Evolutionary conservation across 2,113 vertebrate genomes (phyloP).

Genomic region (Ploceus nigricollis): DNA sequence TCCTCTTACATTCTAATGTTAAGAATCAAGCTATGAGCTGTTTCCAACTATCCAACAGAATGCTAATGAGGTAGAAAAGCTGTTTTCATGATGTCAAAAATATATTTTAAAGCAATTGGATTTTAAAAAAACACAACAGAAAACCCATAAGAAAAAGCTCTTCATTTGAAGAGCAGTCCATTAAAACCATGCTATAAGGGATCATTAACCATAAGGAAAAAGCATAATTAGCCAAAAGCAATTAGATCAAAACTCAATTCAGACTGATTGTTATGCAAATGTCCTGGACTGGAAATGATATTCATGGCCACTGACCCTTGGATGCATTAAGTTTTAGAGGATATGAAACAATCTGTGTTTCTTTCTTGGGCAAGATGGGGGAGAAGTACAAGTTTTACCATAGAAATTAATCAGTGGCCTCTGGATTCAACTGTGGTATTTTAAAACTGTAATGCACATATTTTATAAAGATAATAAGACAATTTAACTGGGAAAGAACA

Average conservation of each 20-base stretch:
- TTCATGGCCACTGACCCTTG: background rate
- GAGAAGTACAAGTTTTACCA: background rate
- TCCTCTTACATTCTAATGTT: background rate
- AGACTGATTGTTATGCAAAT: background rate
- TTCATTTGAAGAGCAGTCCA: background rate
- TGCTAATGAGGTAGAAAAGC: background rate
- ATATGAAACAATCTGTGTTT: background rate
- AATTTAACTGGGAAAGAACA: background rate
- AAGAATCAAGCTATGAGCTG: background rate
- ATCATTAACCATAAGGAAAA: background rate
- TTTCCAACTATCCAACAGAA: background rate
- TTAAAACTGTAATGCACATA: background rate
- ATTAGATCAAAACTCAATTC: background rate
- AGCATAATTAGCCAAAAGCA: background rate
- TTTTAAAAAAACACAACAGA: background rate
- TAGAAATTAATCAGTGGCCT: background rate
- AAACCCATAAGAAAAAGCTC: background rate
- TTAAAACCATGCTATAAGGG: background rate
- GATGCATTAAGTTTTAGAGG: background rate
- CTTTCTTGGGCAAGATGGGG: background rate
- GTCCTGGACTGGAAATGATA: background rate
- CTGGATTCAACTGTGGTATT: background rate
- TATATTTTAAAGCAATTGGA: background rate
- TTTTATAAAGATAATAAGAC: background rate
- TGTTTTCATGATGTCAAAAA: background rate